Evolutionary conservation across 2,113 vertebrate genomes (phyloP).

Genomic region (Hyaena hyaena): DNA sequence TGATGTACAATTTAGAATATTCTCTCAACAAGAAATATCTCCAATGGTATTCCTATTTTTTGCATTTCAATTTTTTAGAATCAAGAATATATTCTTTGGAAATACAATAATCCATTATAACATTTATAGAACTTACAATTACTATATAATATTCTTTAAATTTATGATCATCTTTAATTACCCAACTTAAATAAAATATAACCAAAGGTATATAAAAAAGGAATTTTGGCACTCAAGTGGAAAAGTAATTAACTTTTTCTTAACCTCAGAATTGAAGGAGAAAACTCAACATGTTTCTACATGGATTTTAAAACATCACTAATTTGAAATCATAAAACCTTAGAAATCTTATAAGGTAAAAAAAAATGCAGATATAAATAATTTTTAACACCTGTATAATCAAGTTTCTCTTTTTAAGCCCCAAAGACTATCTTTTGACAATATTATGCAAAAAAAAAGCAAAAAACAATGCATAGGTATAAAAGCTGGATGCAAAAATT

Average conservation of each 20-base stretch:
- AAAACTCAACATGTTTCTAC: slow-evolving; percentile 33
- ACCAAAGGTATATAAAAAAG: not conserved
- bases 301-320: slow-evolving; percentile 11
- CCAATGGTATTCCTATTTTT: not conserved
- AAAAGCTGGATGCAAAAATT: slow-evolving; percentile 66
- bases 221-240: slow-evolving; percentile 12
- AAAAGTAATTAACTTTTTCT: slow-evolving; percentile 57
- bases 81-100: not conserved
- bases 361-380: not conserved
- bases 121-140: not conserved
- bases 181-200: slow-evolving; percentile 47
- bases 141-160: not conserved
- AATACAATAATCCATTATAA: not conserved
- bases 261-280: slow-evolving; percentile 52
- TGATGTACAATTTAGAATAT: slow-evolving; percentile 29
- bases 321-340: slow-evolving; percentile 53
- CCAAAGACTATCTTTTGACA: not conserved
- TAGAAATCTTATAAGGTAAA: slow-evolving; percentile 14
- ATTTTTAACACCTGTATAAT: slow-evolving; percentile 22
- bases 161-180: slow-evolving; percentile 50
- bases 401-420: slow-evolving; percentile 50
- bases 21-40: slow-evolving; percentile 17
- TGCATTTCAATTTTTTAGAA: slow-evolving; percentile 24
- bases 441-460: not conserved
- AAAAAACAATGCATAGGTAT: slow-evolving; percentile 31